Base-by-base conservation (phyloP, 1,140 invertebrate species). In the Achroia grisella region DNA sequence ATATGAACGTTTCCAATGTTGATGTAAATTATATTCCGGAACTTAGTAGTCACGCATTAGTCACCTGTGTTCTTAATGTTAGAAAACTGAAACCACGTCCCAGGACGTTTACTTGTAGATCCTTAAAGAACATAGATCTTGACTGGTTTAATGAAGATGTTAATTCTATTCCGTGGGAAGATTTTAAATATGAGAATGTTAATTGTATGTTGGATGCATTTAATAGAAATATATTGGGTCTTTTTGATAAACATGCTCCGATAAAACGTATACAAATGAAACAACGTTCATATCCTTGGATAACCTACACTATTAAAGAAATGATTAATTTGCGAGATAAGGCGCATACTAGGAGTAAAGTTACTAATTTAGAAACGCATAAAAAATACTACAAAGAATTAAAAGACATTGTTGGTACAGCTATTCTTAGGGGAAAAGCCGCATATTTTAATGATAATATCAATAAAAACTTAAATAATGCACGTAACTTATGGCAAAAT, bases 311-410 rank as follows among this genome's bases (percentile, higher is more conserved):
- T 0, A 48, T 53, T 12, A 53, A 44, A 49, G n/a, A 35, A 11
- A 57, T 52, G 55, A 57, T 57, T 30, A 36, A 11, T 3, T 29
- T 49, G 8, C 45, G 49, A 0, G 43, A 57, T 44, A 13, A 43
- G n/a, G 55, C 55, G 1, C 11, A 29, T n/a, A 9, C 15, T 23
- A 10, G 10, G 8, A 49, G 34, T 29, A 10, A 11, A 1, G 43
- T 31, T 14, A 17, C 35, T 13, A 57, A 44, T 27, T 35, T n/a
- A 8, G 37, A 48, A 0, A 31, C 11, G 6, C 40, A 52, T 23
- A 46, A 39, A 30, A 4, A 14, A 13, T 52, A 52, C 29, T 57
- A 56, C 13, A 52, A 52, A 31, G 8, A 23, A n/a, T 31, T 57
- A 37, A 52, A 52, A 49, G 29, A 23, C 10, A 10, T 52, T 10